Conservation (phyloP, 1,140 invertebrate genomes). For the Phortica variegata region DNA sequence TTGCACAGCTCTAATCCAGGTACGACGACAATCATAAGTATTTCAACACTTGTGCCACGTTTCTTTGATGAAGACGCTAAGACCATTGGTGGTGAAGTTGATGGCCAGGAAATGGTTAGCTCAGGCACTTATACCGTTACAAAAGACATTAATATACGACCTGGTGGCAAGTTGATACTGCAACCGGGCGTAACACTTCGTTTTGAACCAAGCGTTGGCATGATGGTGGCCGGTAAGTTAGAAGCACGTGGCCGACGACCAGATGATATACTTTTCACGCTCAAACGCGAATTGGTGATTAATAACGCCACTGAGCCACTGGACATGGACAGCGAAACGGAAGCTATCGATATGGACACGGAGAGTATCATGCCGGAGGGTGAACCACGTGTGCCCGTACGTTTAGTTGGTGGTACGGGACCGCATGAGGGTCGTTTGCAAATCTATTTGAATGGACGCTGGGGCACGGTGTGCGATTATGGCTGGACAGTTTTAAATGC, state of each 20-base stretch:
- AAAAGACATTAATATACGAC: constrained; percentile 87
- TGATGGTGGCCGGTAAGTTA: constrained; percentile 92
- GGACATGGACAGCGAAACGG: constrained; percentile 55
- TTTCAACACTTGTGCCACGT: constrained; percentile 73
- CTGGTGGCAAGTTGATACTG: constrained; percentile 82
- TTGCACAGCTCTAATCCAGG: constrained; percentile 81
- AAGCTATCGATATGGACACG: constrained; percentile 58
- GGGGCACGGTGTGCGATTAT: constrained; percentile 97
- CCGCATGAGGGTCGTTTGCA: constrained; percentile 78
- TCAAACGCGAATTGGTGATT: constrained; percentile 71
- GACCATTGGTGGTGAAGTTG: constrained; percentile 83
- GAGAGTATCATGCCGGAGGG: constrained; percentile 62
- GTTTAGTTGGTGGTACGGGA: constrained; percentile 74
- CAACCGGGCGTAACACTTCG: constrained; percentile 83
- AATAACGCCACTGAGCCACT: constrained; percentile 62
- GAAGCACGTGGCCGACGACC: constrained; percentile 77
- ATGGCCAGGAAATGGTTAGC: constrained; percentile 76
- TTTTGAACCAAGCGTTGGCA: constrained; percentile 88
- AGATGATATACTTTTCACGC: constrained; percentile 74
- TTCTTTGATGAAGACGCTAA: constrained; percentile 70
- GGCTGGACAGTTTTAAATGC: constrained; percentile 93
- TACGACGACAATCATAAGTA: constrained; percentile 62
- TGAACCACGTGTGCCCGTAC: constrained; percentile 65
- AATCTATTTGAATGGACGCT: constrained; percentile 77
- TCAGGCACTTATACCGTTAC: constrained; percentile 82